Percentiles rank a stretch among this genome's conserved stretches.
Evolutionary conservation across 2,888 invertebrate genomes (phyloP).

Genomic region (Arenicola marina): DNA sequence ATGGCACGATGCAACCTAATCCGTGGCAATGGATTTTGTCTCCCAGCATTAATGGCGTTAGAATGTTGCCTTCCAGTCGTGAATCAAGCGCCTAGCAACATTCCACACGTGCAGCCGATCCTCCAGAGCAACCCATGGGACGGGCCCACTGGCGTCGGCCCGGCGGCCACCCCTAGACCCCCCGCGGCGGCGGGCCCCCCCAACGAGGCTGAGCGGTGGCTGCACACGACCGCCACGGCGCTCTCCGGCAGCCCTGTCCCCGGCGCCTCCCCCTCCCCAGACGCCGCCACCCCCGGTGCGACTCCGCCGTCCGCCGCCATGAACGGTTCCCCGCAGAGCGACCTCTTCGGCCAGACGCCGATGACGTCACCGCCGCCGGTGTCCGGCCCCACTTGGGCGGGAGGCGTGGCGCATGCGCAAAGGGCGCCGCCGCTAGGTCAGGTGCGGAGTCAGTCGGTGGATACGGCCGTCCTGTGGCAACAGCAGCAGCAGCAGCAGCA

Average conservation of each 20-base stretch:
- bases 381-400: neutral
- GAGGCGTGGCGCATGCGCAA: conserved; percentile 3
- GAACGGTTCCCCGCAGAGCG: conserved; percentile 2
- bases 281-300: conserved; percentile 5
- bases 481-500: conserved; percentile 39
- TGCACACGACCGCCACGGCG: no score
- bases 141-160: no score
- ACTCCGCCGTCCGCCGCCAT: conserved; percentile 18
- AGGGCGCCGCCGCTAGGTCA: conserved; percentile 32
- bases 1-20: conserved; percentile 32
- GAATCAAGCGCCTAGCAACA: no score
- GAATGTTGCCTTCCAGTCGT: no score
- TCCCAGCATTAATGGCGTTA: no score
- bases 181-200: no score
- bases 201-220: no score
- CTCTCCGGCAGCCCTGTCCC: no score
- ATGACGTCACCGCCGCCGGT: neutral
- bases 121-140: no score
- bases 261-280: no score
- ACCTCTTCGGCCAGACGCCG: neutral
- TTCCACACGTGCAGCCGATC: no score
- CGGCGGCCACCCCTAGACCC: no score
- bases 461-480: conserved; percentile 45
- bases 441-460: conserved; percentile 55
- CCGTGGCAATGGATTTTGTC: conserved; percentile 25